A percentile compares a stretch with the other conserved stretches of the same genome.
phyloP scores from a whole-genome alignment of 2,797 vertebrate species.

The Smutsia gigantea region DNA sequence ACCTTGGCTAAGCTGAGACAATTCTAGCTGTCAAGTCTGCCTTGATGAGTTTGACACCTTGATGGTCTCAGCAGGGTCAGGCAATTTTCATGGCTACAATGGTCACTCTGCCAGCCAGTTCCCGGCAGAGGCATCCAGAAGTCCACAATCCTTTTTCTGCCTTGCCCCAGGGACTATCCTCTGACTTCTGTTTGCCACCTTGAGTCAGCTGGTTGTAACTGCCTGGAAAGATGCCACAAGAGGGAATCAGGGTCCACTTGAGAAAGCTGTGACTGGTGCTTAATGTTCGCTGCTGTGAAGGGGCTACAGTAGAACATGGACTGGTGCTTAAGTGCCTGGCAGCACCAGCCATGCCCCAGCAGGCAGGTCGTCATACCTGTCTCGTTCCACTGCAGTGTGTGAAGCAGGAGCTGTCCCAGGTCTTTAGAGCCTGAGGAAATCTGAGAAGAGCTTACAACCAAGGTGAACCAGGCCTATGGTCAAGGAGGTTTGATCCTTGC shows the following conservation, averaged over 20 bases:
- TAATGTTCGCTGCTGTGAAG: background rate
- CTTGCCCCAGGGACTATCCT: background rate
- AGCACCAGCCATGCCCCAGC: accelerated
- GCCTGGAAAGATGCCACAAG: background rate
- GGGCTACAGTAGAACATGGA: accelerated
- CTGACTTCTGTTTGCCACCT: background rate
- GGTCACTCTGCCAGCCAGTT: background rate
- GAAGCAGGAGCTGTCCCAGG: background rate
- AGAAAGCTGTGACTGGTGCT: accelerated
- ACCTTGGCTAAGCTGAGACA: background rate
- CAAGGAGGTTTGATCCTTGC: background rate
- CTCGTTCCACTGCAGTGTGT: accelerated
- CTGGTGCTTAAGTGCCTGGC: no score
- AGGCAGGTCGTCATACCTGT: background rate
- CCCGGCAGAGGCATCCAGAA: background rate
- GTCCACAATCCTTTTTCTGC: background rate
- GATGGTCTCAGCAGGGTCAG: background rate
- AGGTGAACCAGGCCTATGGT: background rate
- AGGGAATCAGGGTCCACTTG: background rate
- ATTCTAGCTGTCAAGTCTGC: background rate
- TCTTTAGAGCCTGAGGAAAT: background rate
- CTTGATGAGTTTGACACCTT: background rate
- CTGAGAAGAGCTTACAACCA: background rate
- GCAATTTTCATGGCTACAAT: background rate
- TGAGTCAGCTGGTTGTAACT: background rate